A percentile compares a stretch with the other conserved stretches of the same genome.
phyloP scores from a whole-genome alignment of 2,113 vertebrate genomes.

The Scomber colias region DNA sequence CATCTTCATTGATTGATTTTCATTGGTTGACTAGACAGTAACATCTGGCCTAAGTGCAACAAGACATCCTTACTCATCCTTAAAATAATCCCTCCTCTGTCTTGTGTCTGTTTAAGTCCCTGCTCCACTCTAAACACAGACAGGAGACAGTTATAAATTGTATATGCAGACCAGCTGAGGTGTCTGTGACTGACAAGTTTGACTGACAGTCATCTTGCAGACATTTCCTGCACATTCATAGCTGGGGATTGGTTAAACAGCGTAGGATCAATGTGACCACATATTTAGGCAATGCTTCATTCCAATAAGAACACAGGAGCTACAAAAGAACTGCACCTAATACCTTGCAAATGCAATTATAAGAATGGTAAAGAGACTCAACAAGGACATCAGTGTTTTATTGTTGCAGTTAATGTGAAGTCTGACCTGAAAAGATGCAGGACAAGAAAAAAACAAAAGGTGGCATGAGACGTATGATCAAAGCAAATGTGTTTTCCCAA shows the following conservation, averaged over 20 bases:
- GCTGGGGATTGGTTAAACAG: not conserved
- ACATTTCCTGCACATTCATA: slow-evolving; percentile 1
- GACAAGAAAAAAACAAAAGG: slow-evolving; percentile 30
- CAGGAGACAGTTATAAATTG: slow-evolving; percentile 35
- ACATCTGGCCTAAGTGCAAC: slow-evolving; percentile 47
- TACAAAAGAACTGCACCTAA: not conserved
- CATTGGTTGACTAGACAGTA: not conserved
- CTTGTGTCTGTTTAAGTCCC: slow-evolving; percentile 15
- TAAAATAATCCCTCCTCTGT: slow-evolving; percentile 7
- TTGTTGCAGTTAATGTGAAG: slow-evolving; percentile 29
- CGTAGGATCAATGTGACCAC: slow-evolving; percentile 5
- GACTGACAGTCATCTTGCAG: slow-evolving; percentile 30
- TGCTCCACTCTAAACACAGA: slow-evolving; percentile 59
- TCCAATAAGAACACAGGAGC: not conserved
- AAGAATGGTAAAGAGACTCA: not conserved
- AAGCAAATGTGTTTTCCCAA: slow-evolving; percentile 56
- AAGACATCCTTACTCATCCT: slow-evolving; percentile 44
- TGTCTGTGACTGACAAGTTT: slow-evolving; percentile 45
- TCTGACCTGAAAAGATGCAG: slow-evolving; percentile 7
- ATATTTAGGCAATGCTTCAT: not conserved
- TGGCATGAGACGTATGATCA: slow-evolving; percentile 51
- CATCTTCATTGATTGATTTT: slow-evolving; percentile 2
- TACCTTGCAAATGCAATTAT: not conserved
- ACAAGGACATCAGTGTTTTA: not conserved
- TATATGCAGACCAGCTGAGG: slow-evolving; percentile 32